Conservation (phyloP, 1,140 invertebrate genomes). For the Samia ricini region DNA sequence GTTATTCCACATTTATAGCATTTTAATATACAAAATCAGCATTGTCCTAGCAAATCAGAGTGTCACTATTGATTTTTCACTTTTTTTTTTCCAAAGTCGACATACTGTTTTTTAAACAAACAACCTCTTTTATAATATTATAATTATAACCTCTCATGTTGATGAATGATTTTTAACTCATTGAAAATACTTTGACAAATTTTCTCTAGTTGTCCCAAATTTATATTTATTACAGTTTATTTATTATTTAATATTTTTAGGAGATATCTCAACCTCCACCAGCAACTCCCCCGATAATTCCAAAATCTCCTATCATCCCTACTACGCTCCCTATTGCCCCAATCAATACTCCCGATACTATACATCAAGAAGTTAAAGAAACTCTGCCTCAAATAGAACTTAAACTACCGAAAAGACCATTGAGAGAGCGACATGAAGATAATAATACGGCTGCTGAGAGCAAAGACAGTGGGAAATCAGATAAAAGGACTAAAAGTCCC, state of each 20-base stretch:
- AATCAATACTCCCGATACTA: background rate
- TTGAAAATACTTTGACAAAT: no score
- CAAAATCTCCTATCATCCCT: conserved; percentile 15
- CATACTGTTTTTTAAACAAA: no score
- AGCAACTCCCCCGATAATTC: conserved; percentile 43
- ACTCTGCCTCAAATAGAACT: conserved; percentile 69
- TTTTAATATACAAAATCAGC: no score
- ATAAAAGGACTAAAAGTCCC: conserved; percentile 45
- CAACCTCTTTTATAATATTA: no score
- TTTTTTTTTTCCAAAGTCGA: no score
- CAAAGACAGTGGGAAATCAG: conserved; percentile 30
- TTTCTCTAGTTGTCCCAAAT: no score
- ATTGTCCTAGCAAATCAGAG: no score
- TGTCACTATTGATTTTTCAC: no score
- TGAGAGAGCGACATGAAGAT: conserved; percentile 63
- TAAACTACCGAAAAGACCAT: conserved; percentile 71
- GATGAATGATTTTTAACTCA: no score
- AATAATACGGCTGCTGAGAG: conserved; percentile 31
- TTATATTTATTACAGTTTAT: no score
- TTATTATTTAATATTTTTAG: conserved; percentile 36
- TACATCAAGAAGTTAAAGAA: conserved; percentile 34
- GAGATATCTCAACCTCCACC: conserved; percentile 53
- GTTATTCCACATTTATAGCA: no score
- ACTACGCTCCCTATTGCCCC: conserved; percentile 15
- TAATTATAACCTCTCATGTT: no score